These are phyloP conservation scores for Mormyrops attenuatus DNA, from an alignment of 2,797 vertebrate species.

Conservation along the genomic window DNA sequence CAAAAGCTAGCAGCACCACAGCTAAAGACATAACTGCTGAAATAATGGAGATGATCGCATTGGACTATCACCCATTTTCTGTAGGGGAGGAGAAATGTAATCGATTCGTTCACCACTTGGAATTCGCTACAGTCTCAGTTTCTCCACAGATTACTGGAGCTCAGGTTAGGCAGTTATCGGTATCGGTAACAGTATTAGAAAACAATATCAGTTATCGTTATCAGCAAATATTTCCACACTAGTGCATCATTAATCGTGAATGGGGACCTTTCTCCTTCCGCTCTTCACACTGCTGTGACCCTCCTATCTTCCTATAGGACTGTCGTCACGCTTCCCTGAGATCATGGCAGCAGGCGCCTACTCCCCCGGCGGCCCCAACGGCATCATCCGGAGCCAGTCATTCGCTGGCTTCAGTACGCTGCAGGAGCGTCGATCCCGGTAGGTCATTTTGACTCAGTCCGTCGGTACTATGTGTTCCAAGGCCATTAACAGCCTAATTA, in stretches of 20 bases:
- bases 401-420: conserved; percentile 95
- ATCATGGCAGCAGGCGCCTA: conserved; percentile 91
- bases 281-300: not conserved
- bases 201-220: not conserved
- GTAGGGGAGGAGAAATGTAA: not conserved
- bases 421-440: conserved; percentile 89
- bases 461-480: not conserved
- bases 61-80: not conserved
- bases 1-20: not conserved
- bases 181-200: not conserved
- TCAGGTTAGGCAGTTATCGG: not conserved
- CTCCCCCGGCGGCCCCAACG: conserved; percentile 92
- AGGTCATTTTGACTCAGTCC: not conserved
- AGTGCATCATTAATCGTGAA: not conserved
- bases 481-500: not conserved
- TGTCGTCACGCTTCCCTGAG: conserved; percentile 79
- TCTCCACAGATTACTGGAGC: not conserved
- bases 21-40: not conserved
- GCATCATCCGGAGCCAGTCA: conserved; percentile 97
- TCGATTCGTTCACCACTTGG: not conserved
- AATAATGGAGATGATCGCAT: not conserved
- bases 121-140: not conserved
- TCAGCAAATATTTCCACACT: not conserved
- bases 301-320: conserved; percentile 60
- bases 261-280: not conserved